phyloP scores from a whole-genome alignment of 2,888 invertebrate species.

The Bedellia somnulentella region DNA sequence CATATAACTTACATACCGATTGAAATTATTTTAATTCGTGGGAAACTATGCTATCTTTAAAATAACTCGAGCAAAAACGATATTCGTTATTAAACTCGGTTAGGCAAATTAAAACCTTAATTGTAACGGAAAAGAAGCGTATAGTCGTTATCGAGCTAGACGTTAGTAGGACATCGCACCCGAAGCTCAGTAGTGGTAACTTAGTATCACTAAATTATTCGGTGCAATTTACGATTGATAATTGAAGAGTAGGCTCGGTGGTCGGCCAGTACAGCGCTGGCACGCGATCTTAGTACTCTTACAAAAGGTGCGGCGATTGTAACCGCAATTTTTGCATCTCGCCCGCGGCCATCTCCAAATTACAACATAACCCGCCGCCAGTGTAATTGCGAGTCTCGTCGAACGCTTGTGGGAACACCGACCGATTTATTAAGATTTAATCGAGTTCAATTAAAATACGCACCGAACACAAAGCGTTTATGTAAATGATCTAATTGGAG shows the following conservation, averaged over 20 bases:
- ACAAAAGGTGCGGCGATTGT: conserved; percentile 9
- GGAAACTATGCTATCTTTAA: too few species aligned
- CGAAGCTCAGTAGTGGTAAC: too few species aligned
- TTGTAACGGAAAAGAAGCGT: too few species aligned
- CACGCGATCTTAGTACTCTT: conserved; percentile 10
- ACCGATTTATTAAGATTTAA: conserved; percentile 57
- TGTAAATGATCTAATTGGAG: too few species aligned
- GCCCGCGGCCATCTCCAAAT: conserved; percentile 44
- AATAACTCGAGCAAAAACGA: too few species aligned
- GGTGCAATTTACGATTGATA: conserved; percentile 49
- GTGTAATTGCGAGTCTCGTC: conserved; percentile 37
- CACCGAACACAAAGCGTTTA: conserved; percentile 38
- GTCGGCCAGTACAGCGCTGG: conserved; percentile 27
- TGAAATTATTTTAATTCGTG: too few species aligned
- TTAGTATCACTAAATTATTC: conserved; percentile 25
- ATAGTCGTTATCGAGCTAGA: too few species aligned
- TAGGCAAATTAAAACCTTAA: too few species aligned
- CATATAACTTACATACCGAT: too few species aligned
- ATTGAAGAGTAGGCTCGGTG: conserved; percentile 44
- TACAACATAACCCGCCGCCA: conserved; percentile 36
- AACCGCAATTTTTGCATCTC: conserved; percentile 18
- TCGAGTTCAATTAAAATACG: conserved; percentile 51
- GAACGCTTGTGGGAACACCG: conserved; percentile 43
- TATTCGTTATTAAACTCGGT: too few species aligned
- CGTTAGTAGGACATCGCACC: too few species aligned